These are phyloP conservation scores for Thecocarcelia acutangulata DNA, from an alignment of 2,888 invertebrate species.

Conservation along the genomic window DNA sequence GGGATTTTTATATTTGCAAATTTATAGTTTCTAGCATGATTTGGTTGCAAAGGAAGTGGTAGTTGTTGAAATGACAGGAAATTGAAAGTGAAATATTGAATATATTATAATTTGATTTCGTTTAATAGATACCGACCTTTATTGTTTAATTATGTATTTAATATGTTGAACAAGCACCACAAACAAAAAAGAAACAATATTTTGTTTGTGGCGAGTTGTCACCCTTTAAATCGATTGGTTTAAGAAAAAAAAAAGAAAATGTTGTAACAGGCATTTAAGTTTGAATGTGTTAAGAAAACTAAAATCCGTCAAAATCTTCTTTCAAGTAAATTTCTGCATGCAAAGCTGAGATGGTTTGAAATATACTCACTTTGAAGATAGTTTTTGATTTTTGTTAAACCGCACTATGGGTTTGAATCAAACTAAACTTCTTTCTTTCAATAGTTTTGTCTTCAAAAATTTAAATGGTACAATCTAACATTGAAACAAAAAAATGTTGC, in stretches of 20 bases:
- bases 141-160: constrained; percentile 28
- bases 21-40: constrained; percentile 55
- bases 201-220: neutral
- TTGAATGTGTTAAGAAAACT: constrained; percentile 15
- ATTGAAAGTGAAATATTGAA: constrained; percentile 68
- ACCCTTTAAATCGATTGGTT: constrained; percentile 16
- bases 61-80: constrained; percentile 63
- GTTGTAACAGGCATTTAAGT: constrained; percentile 28
- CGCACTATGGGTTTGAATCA: no score
- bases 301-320: constrained; percentile 1
- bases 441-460: no score
- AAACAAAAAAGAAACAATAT: neutral
- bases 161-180: constrained; percentile 34
- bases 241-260: neutral
- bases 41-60: constrained; percentile 59
- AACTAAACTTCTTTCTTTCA: no score
- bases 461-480: no score
- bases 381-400: no score
- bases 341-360: no score
- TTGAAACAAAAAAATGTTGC: no score
- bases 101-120: constrained; percentile 54
- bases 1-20: constrained; percentile 34
- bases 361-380: no score
- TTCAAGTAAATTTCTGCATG: neutral
- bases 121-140: constrained; percentile 42